These are phyloP conservation scores for Magallana gigas DNA, from an alignment of 1,140 invertebrate species.

Conservation along the genomic window DNA sequence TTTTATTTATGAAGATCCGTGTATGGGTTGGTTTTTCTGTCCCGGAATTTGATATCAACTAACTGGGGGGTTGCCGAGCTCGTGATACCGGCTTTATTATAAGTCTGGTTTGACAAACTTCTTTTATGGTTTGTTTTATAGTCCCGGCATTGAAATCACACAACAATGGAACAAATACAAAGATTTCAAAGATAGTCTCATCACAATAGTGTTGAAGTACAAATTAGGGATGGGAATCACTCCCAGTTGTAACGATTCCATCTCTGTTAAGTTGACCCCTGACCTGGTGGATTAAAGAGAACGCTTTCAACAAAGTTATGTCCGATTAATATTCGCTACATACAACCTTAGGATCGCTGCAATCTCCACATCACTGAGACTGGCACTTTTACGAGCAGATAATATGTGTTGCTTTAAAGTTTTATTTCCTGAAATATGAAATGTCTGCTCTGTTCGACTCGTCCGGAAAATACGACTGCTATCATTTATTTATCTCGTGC, in stretches of 20 bases:
- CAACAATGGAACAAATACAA: conserved; percentile 10
- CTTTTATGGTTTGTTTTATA: conserved; percentile 24
- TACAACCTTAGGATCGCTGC: not conserved
- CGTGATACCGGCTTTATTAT: conserved; percentile 22
- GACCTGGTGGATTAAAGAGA: conserved; percentile 28
- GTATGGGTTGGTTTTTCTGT: conserved; percentile 11
- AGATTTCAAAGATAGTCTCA: conserved; percentile 36
- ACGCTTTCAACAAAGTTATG: not conserved
- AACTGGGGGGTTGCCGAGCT: conserved; percentile 21
- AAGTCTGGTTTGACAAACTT: conserved; percentile 33
- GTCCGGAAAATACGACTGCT: not conserved
- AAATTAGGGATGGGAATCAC: conserved; percentile 27
- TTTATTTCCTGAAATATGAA: conserved; percentile 17
- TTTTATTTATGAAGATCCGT: conserved; percentile 22
- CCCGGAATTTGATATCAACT: conserved; percentile 26
- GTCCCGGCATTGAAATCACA: conserved; percentile 6
- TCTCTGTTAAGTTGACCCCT: conserved; percentile 4
- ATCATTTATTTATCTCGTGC: not conserved
- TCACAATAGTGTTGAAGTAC: conserved; percentile 33
- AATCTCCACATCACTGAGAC: not conserved
- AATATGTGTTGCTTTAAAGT: not conserved
- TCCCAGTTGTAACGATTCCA: conserved; percentile 11
- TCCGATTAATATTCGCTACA: not conserved
- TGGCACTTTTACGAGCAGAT: conserved; percentile 15
- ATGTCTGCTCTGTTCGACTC: not conserved